Base-by-base conservation (phyloP, 2,797 vertebrate species). In the Sebastes iracundus region DNA sequence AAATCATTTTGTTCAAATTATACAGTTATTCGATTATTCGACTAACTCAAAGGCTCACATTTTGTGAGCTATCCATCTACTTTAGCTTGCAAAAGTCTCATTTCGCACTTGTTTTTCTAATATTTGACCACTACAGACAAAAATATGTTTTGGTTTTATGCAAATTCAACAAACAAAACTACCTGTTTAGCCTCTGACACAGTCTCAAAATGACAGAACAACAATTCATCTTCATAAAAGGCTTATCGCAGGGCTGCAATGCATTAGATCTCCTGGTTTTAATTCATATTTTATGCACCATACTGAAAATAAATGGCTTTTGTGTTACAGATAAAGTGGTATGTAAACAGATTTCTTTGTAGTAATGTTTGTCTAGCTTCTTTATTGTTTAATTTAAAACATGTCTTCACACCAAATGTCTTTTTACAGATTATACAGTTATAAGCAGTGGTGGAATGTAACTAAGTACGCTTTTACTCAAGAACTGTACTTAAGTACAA, bases 211-310 rank as follows among this genome's bases (percentile, higher is more conserved):
- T 8, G 18, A 46, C 25, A 52, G 20, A 8, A 13, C 1, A 66
- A 49, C 49, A 52, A 52, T 52, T 52, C 20, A 83, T 32, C 52
- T 77, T 72, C 23, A 35, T 64, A 27, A 33, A 38, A 56, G 52
- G 55, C 58, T 62, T 62, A 62, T 30, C 33, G 8, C 27, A n/a
- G 56, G 0, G 55, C 8, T 46, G 35, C 30, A 38, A 13, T 80
- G 22, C 13, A 58, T 32, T 58, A 60, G 0, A 12, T 56, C 46
- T 22, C 2, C 27, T 28, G 18, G 5, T n/a, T 33, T 3, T 1
- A 13, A 30, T 42, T 25, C 3, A 18, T 22, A 64, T n/a, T 58
- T 38, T 20, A 46, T 79, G 35, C 25, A 60, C 3, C 10, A 72
- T 6, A 38, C 20, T 58, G 53, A 70, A 49, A 52, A 60, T 18